phyloP scores from a whole-genome alignment of 2,113 vertebrate genomes.

The Piaya cayana region DNA sequence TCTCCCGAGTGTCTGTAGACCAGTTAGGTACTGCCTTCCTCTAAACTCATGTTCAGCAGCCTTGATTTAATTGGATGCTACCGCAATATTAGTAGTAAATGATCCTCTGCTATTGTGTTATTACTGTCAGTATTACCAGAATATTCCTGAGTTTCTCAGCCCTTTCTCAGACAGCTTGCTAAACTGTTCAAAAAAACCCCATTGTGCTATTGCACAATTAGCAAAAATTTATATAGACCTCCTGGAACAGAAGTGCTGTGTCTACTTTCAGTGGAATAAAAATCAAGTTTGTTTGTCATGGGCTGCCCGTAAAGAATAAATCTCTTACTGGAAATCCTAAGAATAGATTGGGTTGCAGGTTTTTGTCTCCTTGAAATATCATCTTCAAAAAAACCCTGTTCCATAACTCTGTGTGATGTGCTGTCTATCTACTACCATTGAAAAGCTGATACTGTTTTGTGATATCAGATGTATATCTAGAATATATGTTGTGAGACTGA shows the following conservation, averaged over 20 bases:
- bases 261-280: background rate
- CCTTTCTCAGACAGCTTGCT: background rate
- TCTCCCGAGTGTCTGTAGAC: background rate
- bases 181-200: background rate
- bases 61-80: background rate
- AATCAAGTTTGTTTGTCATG: background rate
- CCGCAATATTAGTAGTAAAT: background rate
- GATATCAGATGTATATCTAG: background rate
- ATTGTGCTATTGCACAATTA: background rate
- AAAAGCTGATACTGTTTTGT: background rate
- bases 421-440: background rate
- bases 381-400: background rate
- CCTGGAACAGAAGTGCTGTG: background rate
- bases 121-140: background rate
- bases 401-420: background rate
- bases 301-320: background rate
- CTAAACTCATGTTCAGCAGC: background rate
- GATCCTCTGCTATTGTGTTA: background rate
- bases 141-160: background rate
- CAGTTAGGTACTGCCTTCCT: background rate
- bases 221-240: background rate
- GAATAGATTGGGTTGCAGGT: background rate
- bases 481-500: background rate
- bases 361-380: slow-evolving; percentile 3
- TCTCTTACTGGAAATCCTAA: background rate